These are phyloP conservation scores for Bombyx mandarina DNA, from an alignment of 1,140 invertebrate genomes.

Conservation along the genomic window DNA sequence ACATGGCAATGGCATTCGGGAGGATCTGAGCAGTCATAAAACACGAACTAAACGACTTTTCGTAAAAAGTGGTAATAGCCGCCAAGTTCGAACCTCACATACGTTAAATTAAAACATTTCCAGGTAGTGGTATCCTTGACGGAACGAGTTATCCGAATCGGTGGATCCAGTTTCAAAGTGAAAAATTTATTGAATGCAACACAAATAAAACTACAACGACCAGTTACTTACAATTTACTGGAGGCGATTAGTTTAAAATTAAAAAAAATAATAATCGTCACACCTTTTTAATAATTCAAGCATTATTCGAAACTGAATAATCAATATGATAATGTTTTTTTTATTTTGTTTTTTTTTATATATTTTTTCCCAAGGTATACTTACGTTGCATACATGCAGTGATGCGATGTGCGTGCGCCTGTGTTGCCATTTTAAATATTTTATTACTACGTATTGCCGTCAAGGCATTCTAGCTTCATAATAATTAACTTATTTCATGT, in stretches of 20 bases:
- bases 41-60: constrained; percentile 35
- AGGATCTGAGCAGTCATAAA: constrained; percentile 40
- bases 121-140: constrained; percentile 7
- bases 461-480: too few species aligned
- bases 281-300: too few species aligned
- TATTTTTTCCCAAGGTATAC: too few species aligned
- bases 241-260: background rate
- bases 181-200: background rate
- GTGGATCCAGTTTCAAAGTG: constrained; percentile 1
- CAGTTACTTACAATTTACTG: background rate
- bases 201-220: background rate
- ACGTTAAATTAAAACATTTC: constrained; percentile 15
- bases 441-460: too few species aligned
- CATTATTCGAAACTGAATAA: too few species aligned
- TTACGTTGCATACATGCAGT: too few species aligned
- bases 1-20: constrained; percentile 46
- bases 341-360: too few species aligned
- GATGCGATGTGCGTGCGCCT: too few species aligned
- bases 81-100: constrained; percentile 3
- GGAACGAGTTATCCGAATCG: background rate
- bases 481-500: too few species aligned
- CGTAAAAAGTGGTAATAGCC: constrained; percentile 21
- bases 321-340: too few species aligned
- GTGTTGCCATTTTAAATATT: too few species aligned
- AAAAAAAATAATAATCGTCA: too few species aligned